phyloP scores from a whole-genome alignment of 2,797 vertebrate genomes.

The Hafferia zeledoni region DNA sequence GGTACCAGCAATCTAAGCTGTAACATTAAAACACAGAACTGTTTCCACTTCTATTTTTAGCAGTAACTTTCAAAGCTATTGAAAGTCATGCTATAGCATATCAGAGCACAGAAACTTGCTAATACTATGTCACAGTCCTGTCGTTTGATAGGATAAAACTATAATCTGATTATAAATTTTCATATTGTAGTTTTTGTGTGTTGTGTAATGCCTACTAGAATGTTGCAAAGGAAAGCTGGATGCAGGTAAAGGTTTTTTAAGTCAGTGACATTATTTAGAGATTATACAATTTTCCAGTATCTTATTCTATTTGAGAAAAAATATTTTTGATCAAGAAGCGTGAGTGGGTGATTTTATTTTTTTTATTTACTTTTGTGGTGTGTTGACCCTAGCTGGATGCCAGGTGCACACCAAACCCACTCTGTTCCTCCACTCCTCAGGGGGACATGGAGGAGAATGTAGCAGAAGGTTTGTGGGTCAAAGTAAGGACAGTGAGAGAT shows the following conservation, averaged over 20 bases:
- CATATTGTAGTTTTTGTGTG: neutral
- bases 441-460: neutral
- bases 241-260: neutral
- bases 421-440: neutral
- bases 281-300: neutral
- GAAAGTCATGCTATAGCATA: neutral
- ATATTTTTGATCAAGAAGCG: neutral
- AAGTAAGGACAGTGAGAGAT: neutral
- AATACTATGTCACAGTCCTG: neutral
- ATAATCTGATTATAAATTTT: neutral
- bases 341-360: neutral
- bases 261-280: neutral
- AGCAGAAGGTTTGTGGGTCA: neutral
- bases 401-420: neutral
- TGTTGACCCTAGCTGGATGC: neutral
- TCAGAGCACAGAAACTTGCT: neutral
- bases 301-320: neutral
- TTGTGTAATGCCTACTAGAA: neutral
- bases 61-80: neutral
- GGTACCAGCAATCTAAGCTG: neutral
- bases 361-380: neutral
- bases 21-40: neutral
- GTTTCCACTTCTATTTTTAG: neutral
- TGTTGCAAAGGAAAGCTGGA: neutral
- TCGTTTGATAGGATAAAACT: neutral